These are phyloP conservation scores for Syritta pipiens DNA, from an alignment of 2,888 invertebrate species.

Conservation along the genomic window DNA sequence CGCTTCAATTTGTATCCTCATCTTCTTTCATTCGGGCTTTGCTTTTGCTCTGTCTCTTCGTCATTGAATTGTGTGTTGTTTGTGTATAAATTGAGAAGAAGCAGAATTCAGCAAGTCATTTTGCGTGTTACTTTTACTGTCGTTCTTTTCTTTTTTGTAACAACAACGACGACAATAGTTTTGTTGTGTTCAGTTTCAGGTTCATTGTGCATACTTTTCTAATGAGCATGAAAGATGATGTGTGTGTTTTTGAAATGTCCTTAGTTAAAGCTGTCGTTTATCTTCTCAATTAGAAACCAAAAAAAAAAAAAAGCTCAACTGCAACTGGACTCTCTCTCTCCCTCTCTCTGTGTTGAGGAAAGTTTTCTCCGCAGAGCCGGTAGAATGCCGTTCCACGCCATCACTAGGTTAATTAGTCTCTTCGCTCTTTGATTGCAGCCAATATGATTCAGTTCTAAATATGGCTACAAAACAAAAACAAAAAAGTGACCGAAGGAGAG, in stretches of 20 bases:
- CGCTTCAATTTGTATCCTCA: not conserved
- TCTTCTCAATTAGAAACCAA: too few species aligned
- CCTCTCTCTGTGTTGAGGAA: not conserved
- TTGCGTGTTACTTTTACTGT: constrained; percentile 46
- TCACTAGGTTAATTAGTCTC: not conserved
- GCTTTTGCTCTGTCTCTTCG: constrained; percentile 8
- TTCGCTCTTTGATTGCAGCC: constrained; percentile 9
- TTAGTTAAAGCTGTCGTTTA: too few species aligned
- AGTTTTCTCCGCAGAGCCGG: too few species aligned
- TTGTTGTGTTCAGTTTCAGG: constrained; percentile 7
- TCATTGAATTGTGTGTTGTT: constrained; percentile 22
- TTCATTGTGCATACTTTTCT: too few species aligned
- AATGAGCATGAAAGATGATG: not conserved
- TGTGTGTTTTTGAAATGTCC: not conserved
- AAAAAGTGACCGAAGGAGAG: not conserved
- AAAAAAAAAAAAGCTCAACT: constrained; percentile 11
- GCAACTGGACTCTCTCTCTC: not conserved
- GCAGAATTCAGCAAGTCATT: constrained; percentile 51
- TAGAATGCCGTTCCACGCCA: too few species aligned
- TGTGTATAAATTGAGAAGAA: constrained; percentile 38
- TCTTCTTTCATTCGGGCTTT: constrained; percentile 5
- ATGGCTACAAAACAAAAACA: constrained; percentile 7
- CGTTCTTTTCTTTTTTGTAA: not conserved
- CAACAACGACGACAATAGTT: constrained; percentile 4
- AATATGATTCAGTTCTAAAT: constrained; percentile 48